phyloP scores from a whole-genome alignment of 2,888 invertebrate genomes.

The Rhaphigaster nebulosa region DNA sequence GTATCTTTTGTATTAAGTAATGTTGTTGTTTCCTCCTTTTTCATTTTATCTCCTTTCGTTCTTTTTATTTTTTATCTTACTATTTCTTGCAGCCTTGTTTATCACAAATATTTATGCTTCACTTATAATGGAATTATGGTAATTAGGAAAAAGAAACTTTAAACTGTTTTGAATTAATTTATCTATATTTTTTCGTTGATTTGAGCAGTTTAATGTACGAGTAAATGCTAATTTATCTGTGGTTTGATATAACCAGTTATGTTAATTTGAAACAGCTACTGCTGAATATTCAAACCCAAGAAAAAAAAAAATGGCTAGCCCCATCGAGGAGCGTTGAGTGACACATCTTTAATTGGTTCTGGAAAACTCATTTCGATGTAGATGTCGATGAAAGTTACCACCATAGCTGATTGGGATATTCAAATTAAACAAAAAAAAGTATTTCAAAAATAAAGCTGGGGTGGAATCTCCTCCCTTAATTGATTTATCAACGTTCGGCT shows the following conservation, averaged over 20 bases:
- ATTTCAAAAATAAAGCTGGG: not conserved
- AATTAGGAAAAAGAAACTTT: too few species aligned
- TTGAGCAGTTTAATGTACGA: not conserved
- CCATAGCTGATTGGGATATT: constrained; percentile 41
- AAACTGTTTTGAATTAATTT: too few species aligned
- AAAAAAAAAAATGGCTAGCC: not conserved
- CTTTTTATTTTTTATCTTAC: too few species aligned
- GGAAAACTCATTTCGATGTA: constrained; percentile 46
- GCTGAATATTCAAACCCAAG: constrained; percentile 18
- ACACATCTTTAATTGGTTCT: constrained; percentile 43
- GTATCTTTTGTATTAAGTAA: too few species aligned
- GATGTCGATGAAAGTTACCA: constrained; percentile 36
- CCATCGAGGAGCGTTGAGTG: constrained; percentile 37
- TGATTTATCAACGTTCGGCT: not conserved
- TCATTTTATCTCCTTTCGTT: too few species aligned
- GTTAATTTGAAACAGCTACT: constrained; percentile 29
- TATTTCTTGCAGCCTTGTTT: too few species aligned
- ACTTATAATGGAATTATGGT: too few species aligned
- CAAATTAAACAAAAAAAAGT: constrained; percentile 36
- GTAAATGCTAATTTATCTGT: not conserved
- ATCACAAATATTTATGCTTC: too few species aligned
- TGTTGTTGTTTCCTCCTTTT: too few species aligned
- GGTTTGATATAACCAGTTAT: constrained; percentile 11
- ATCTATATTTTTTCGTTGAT: not conserved
- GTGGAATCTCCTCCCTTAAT: not conserved